Evolutionary conservation across 1,140 invertebrate genomes (phyloP).

Genomic region (Eciton burchellii): DNA sequence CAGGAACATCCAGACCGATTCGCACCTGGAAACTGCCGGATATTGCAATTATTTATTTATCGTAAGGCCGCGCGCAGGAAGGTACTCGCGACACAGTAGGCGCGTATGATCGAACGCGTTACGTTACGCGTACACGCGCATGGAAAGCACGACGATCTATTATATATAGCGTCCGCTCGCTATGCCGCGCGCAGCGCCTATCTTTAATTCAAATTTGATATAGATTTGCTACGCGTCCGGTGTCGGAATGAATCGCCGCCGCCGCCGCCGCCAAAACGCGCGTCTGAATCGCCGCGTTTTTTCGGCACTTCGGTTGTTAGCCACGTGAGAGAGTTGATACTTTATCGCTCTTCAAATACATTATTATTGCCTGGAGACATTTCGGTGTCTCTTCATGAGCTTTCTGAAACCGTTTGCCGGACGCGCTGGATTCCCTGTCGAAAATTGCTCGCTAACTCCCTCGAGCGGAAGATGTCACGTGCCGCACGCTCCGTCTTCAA

Average conservation of each 20-base stretch:
- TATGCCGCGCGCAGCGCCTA: constrained; percentile 6
- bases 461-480: constrained; percentile 9
- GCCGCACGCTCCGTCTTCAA: constrained; percentile 18
- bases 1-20: constrained; percentile 43
- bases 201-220: constrained; percentile 45
- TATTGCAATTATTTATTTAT: constrained; percentile 72
- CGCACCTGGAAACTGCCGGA: constrained; percentile 39
- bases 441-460: constrained; percentile 2
- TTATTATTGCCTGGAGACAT: too few species aligned
- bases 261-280: not conserved
- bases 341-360: too few species aligned
- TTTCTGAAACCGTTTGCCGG: constrained; percentile 5
- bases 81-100: constrained; percentile 7
- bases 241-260: constrained; percentile 14
- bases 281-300: constrained; percentile 8
- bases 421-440: not conserved
- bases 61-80: constrained; percentile 37
- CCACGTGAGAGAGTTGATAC: too few species aligned
- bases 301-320: not conserved
- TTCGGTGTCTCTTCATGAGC: not conserved
- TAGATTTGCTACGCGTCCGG: constrained; percentile 33
- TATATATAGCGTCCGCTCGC: not conserved
- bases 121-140: not conserved
- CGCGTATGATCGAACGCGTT: constrained; percentile 21
- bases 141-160: constrained; percentile 13